Conservation (phyloP, 2,113 vertebrate genomes). For the Cephalopterus ornatus region DNA sequence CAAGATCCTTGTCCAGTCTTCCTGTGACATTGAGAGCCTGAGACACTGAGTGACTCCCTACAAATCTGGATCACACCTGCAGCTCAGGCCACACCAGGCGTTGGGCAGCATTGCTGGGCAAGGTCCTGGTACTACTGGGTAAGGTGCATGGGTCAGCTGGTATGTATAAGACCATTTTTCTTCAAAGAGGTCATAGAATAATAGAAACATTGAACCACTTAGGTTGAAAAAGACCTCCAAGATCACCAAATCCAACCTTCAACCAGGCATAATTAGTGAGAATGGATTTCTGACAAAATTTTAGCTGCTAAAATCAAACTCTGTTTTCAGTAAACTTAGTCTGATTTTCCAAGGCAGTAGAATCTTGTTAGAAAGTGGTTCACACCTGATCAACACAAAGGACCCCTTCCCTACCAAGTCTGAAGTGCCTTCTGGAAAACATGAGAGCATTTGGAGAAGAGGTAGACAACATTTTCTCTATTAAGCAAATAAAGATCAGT, state of each 20-base stretch:
- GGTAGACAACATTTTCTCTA: not conserved
- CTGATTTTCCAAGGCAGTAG: not conserved
- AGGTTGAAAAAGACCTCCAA: not conserved
- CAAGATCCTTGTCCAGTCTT: not conserved
- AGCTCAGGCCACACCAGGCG: not conserved
- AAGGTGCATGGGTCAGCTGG: not conserved
- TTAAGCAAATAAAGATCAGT: not conserved
- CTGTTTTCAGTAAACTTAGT: not conserved
- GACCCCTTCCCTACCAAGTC: not conserved
- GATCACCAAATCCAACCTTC: not conserved
- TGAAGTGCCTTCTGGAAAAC: not conserved
- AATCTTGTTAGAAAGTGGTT: not conserved
- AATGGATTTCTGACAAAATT: not conserved
- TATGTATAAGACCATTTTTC: not conserved
- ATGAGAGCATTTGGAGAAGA: not conserved
- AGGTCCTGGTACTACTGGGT: not conserved
- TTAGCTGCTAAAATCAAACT: not conserved
- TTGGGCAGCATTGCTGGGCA: not conserved
- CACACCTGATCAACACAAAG: not conserved
- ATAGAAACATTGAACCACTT: not conserved
- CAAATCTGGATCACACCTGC: not conserved
- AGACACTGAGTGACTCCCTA: not conserved
- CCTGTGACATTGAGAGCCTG: not conserved
- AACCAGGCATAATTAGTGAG: not conserved
- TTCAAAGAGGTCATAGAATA: not conserved